These are phyloP conservation scores for Tillus elongatus DNA, from an alignment of 2,888 invertebrate genomes.

Conservation along the genomic window DNA sequence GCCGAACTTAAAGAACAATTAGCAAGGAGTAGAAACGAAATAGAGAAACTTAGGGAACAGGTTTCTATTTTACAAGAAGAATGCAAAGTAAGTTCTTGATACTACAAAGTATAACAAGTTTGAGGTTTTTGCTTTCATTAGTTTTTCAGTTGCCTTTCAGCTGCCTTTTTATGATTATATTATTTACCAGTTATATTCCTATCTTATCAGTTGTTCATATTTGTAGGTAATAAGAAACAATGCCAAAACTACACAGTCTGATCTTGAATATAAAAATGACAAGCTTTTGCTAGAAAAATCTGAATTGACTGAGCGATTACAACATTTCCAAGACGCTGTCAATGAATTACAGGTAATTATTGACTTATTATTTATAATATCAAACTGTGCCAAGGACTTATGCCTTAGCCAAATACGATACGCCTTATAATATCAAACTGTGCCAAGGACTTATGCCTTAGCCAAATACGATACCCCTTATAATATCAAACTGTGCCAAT, in stretches of 20 bases:
- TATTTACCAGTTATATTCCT: not conserved
- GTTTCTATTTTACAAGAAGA: constrained; percentile 61
- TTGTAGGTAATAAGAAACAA: constrained; percentile 71
- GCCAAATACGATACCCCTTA: no score
- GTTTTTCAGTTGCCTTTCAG: constrained; percentile 40
- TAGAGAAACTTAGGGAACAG: constrained; percentile 56
- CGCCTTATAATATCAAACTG: no score
- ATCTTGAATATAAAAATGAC: constrained; percentile 71
- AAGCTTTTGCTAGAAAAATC: constrained; percentile 65
- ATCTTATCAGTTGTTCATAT: not conserved
- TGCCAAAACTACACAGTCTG: constrained; percentile 76
- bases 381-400: no score
- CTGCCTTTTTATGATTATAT: not conserved
- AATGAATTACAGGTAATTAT: constrained; percentile 59
- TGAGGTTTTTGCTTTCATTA: not conserved
- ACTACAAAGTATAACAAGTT: no score
- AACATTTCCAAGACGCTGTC: constrained; percentile 63
- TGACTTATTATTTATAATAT: no score
- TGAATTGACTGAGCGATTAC: constrained; percentile 60
- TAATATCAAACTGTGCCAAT: no score
- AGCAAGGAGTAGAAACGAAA: constrained; percentile 60
- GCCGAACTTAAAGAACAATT: constrained; percentile 60
- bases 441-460: no score
- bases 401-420: no score
- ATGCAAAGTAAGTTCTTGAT: constrained; percentile 49